Base-by-base conservation (phyloP, 2,797 vertebrate genomes). In the Anomalospiza imberbis region DNA sequence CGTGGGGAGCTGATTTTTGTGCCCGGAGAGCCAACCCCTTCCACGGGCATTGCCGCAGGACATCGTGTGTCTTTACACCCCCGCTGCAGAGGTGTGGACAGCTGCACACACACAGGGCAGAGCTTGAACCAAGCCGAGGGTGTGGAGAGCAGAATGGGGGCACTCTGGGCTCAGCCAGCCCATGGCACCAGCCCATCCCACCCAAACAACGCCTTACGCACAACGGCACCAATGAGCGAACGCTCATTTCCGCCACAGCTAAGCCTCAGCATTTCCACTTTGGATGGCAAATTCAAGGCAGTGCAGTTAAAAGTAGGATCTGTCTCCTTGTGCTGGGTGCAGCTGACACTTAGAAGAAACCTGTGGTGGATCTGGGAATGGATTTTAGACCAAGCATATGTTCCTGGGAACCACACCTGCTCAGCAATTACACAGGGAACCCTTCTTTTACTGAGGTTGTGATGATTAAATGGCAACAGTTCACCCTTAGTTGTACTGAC, bases 21-120 rank as follows among this genome's bases (percentile, higher is more conserved):
- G 54, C 31, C 75, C 34, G 31, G 13, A 68, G 61, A n/a, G 10
- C 34, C 38, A 12, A 14, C 15, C 21, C 28, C 40, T 54, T 34
- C 7, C 13, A 4, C 16, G 0, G 0, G 2, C n/a, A 21, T 6
- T 14, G 54, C 54, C 6, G 2, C 29, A 9, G 15, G 60, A 45
- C 7, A 22, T 25, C 40, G 3, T 2, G 3, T 36, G 28, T 17
- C 50, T 76, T 57, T 9, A 10, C 20, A 45, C 5, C 15, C 42
- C 13, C 1, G 0, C 16, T 38, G 72, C 45, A 45, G 47, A 40
- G n/a, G 9, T 38, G 19, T 28, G 57, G 17, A 1, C 32, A 40
- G 31, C 58, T 70, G 54, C 67, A 51, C 28, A 31, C 5, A 3
- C 12, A 42, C 44, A 89, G 79, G 61, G 78, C 45, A 77, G 17